Base-by-base conservation (phyloP, 2,797 vertebrate species). In the Amblyopsis hoosieri region DNA sequence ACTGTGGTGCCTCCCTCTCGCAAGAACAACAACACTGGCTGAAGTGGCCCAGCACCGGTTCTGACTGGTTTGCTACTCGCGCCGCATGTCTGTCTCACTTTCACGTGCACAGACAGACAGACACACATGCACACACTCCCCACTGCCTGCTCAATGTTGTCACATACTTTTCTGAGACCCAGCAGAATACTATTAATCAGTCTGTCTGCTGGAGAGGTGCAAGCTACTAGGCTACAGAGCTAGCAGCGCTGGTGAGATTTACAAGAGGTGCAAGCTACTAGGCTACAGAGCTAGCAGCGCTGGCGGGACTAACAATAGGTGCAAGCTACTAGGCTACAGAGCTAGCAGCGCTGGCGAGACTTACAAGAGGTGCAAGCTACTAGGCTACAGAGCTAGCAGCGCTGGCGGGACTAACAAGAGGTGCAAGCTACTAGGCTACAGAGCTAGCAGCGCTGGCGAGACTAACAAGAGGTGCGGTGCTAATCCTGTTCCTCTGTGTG, bases 121-220 rank as follows among this genome's bases (percentile, higher is more conserved):
- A 64, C 57, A 45, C 6, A 7, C 2, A 69, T 50, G 57, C 23
- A 52, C n/a, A 66, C 10, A 61, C 23, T 23, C 23, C 23, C 23
- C 23, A 23, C 23, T 23, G 23, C 23, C 23, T 23, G 23, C 23
- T 23, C 23, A 23, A 23, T 23, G 23, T 23, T 23, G 23, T 23
- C 79, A 84, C 77, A 78, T 67, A 49, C 79, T 78, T 85, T 83
- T 87, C 79, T 78, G 68, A 53, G 69, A 82, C 86, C 89, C 89
- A 87, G 84, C 89, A 87, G 84, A 91, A 88, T 87, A 89, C 85
- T 84, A 77, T 42, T 55, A 60, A 75, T 75, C 78, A 81, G 85
- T 84, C 74, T 66, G 71, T 69, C 23, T 66, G 69, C 66, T n/a
- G 48, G 42, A 65, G 78, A 70, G 71, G 42, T 57, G 65, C 64